Evolutionary conservation across 2,797 vertebrate genomes (phyloP).

Genomic region (Rhincodon typus): DNA sequence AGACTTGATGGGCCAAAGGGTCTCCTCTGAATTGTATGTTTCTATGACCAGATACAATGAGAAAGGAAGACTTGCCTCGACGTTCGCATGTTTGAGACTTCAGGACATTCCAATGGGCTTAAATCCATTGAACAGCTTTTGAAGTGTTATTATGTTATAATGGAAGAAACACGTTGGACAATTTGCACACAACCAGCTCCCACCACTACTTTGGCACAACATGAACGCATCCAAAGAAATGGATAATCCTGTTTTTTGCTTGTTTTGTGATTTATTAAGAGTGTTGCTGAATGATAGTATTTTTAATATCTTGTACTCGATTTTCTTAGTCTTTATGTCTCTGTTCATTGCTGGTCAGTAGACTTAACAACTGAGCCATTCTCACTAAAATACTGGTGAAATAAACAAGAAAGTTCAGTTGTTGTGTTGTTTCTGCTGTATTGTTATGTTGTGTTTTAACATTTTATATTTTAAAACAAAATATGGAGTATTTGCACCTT

Average conservation of each 20-base stretch:
- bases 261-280: background rate
- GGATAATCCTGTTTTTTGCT: background rate
- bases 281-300: background rate
- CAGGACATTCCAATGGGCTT: background rate
- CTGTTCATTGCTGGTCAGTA: background rate
- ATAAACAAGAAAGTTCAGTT: background rate
- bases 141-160: too few species aligned
- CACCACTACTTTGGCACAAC: background rate
- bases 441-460: too few species aligned
- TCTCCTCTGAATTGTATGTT: too few species aligned
- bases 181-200: background rate
- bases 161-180: background rate
- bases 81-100: background rate
- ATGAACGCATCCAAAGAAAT: background rate
- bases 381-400: background rate
- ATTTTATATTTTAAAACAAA: background rate
- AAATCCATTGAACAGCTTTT: background rate
- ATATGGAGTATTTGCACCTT: too few species aligned
- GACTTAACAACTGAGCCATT: background rate
- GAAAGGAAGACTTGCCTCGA: background rate
- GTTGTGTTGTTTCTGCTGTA: too few species aligned
- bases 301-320: background rate
- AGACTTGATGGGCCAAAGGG: too few species aligned
- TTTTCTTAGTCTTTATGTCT: background rate
- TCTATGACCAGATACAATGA: background rate